Evolutionary conservation across 2,888 invertebrate genomes (phyloP).

Genomic region (Lithodes maja): DNA sequence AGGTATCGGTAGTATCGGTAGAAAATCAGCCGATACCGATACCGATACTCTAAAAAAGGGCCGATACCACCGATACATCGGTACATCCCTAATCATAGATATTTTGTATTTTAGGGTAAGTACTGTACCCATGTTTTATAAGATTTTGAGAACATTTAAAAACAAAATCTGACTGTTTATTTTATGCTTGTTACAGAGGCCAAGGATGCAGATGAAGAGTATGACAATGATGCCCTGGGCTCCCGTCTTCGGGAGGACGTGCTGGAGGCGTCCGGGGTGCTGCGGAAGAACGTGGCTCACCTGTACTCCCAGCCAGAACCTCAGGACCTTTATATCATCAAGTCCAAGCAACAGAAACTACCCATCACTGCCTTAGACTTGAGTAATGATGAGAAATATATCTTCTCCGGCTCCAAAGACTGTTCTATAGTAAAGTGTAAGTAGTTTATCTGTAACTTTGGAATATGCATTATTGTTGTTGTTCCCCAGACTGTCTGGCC

Average conservation of each 20-base stretch:
- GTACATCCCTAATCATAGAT: too few species aligned
- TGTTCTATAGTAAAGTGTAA: constrained; percentile 89
- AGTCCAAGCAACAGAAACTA: constrained; percentile 85
- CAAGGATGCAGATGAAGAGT: constrained; percentile 81
- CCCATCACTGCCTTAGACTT: constrained; percentile 88
- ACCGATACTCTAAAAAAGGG: too few species aligned
- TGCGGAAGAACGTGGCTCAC: constrained; percentile 85
- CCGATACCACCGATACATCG: too few species aligned
- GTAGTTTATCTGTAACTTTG: constrained; percentile 67
- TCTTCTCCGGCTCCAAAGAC: constrained; percentile 92
- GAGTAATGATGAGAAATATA: constrained; percentile 82
- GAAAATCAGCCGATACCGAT: too few species aligned
- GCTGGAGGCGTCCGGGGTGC: constrained; percentile 88
- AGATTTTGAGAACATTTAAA: too few species aligned
- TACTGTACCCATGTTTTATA: too few species aligned
- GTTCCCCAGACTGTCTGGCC: too few species aligned
- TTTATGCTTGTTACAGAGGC: constrained; percentile 73
- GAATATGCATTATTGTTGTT: too few species aligned
- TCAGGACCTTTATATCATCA: constrained; percentile 78
- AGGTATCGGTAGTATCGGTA: too few species aligned
- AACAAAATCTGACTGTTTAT: background rate
- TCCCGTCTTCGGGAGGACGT: constrained; percentile 88
- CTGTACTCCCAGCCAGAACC: constrained; percentile 76
- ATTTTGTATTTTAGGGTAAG: too few species aligned
- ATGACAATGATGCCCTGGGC: constrained; percentile 80